A percentile compares a stretch with the other conserved stretches of the same genome.
phyloP scores from a whole-genome alignment of 2,113 vertebrate species.

The Pavo muticus region DNA sequence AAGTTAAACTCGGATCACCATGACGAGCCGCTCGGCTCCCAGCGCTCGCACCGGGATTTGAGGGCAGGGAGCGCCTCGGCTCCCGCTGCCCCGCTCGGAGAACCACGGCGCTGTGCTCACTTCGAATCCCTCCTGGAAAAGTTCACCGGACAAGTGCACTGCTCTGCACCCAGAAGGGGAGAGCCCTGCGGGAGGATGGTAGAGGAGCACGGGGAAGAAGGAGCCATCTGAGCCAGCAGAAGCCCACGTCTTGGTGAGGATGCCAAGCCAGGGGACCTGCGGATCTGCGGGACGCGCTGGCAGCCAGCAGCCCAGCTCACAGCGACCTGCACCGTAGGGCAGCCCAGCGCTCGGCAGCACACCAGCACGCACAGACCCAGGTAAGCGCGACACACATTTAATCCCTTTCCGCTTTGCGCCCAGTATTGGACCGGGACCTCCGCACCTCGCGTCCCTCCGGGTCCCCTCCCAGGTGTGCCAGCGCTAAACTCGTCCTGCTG shows the following conservation, averaged over 20 bases:
- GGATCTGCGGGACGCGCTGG: not conserved
- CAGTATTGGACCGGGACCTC: fast-evolving
- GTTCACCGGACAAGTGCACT: slow-evolving; percentile 71
- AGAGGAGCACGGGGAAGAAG: slow-evolving; percentile 28
- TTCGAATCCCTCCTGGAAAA: slow-evolving; percentile 30
- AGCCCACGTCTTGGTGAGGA: not conserved
- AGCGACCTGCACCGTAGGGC: not conserved
- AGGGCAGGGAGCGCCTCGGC: not conserved
- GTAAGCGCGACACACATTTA: not conserved
- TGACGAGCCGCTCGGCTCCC: slow-evolving; percentile 44
- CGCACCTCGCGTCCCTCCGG: not conserved
- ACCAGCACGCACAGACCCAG: not conserved
- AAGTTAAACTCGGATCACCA: slow-evolving; percentile 74
- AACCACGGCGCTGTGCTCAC: slow-evolving; percentile 32
- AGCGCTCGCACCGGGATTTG: slow-evolving; percentile 38
- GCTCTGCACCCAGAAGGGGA: not conserved
- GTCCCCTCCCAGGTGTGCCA: not conserved
- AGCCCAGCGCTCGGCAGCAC: fast-evolving
- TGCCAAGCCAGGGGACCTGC: slow-evolving; percentile 4
- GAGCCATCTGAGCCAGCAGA: not conserved
- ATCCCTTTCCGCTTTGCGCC: fast-evolving
- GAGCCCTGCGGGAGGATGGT: slow-evolving; percentile 28
- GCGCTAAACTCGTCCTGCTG: not conserved
- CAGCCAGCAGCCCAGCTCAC: not conserved
- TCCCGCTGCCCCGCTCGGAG: not conserved